Percentiles rank a stretch among this genome's conserved stretches.
phyloP scores from a whole-genome alignment of 2,888 invertebrate species.

The Tetranychus truncatus region DNA sequence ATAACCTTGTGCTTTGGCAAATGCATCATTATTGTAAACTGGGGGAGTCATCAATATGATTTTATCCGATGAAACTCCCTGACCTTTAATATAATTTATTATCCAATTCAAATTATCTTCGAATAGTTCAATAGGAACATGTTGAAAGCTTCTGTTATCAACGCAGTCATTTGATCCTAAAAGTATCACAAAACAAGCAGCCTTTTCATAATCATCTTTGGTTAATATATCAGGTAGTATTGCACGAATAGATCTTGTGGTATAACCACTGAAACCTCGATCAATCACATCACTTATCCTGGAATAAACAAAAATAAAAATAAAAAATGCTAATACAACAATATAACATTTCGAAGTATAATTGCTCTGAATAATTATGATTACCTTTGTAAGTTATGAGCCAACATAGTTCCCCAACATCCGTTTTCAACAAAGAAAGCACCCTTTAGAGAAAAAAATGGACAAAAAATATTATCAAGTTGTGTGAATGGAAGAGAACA shows the following conservation, averaged over 20 bases:
- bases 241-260: neutral
- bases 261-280: neutral
- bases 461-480: neutral
- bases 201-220: neutral
- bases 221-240: conserved; percentile 3
- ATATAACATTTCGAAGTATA: neutral
- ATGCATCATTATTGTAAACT: neutral
- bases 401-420: conserved; percentile 2
- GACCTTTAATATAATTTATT: neutral
- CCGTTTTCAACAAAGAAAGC: neutral
- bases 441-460: neutral
- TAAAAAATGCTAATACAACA: neutral
- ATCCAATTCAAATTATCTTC: neutral
- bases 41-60: conserved; percentile 2
- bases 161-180: conserved; percentile 1
- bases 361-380: neutral
- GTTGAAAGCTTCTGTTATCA: neutral
- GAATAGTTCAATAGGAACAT: neutral
- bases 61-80: neutral
- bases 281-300: neutral
- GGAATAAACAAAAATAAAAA: neutral
- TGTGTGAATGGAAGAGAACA: neutral
- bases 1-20: neutral
- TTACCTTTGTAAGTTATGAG: neutral
- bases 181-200: neutral